A percentile compares a stretch with the other conserved stretches of the same genome.
Conservation (phyloP, 2,888 invertebrate genomes). For the Galeruca laticollis region DNA sequence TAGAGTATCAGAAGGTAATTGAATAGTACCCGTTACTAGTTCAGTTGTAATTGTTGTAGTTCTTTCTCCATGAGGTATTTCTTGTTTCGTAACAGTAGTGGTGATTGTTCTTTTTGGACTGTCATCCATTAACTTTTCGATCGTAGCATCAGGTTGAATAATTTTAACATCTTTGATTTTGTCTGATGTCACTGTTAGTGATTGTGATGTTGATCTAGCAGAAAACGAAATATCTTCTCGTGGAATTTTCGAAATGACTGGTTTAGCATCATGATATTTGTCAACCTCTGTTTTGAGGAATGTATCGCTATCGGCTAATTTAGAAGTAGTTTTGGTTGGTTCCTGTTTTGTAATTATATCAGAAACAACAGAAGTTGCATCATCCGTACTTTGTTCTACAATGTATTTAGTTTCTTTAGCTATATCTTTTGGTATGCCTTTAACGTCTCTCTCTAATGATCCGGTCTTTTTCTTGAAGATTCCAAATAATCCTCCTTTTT, state of each 20-base stretch:
- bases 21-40: slow-evolving; percentile 39
- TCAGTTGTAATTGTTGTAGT: slow-evolving; percentile 46
- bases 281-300: slow-evolving; percentile 51
- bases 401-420: slow-evolving; percentile 37
- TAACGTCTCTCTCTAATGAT: slow-evolving; percentile 43
- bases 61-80: slow-evolving; percentile 45
- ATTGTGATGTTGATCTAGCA: background rate
- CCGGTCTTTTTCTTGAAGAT: slow-evolving; percentile 46
- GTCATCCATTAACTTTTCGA: slow-evolving; percentile 26
- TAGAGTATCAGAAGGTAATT: slow-evolving; percentile 35
- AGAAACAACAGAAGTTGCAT: background rate
- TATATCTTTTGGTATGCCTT: slow-evolving; percentile 20
- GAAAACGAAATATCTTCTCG: slow-evolving; percentile 6
- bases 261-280: slow-evolving; percentile 51
- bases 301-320: slow-evolving; percentile 41
- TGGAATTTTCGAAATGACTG: too few relatives aligned
- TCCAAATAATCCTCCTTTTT: slow-evolving; percentile 33
- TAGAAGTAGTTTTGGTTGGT: background rate
- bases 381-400: slow-evolving; percentile 35
- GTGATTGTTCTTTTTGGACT: slow-evolving; percentile 35
- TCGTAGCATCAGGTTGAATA: background rate
- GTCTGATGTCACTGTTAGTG: background rate
- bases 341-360: background rate
- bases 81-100: slow-evolving; percentile 44
- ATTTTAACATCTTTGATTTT: background rate